Evolutionary conservation across 2,888 invertebrate genomes (phyloP), one percentile per base, ranked within the genome.

Genomic region (Cyclophora punctaria): DNA sequence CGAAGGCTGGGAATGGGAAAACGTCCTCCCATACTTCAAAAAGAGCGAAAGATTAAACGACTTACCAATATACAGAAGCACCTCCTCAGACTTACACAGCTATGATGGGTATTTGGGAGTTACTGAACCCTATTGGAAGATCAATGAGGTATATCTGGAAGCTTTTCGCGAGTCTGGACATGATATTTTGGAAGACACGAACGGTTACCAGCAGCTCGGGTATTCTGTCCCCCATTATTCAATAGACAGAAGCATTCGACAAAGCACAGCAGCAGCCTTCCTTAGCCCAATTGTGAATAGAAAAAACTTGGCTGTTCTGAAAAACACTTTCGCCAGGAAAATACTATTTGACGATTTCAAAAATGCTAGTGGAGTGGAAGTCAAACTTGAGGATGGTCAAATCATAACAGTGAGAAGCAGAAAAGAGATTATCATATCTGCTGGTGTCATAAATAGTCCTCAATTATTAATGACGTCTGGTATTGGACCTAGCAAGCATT

Each of bases 391-490:
- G 4, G 47, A 53, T 46, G 53, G 59, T 20, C 37, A 52, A 50
- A 50, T 58, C 7, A 46, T 51, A 7, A 34, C 41, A 52, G n/a
- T 74, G 2, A 56, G 45, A 20, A 64, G 73, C 33, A 58, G 6
- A 0, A 73, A 63, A 52, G 78, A 77, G 60, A 62, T 77, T 0
- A 70, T 80, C 44, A 37, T 78, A 5, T 76, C 75, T 6, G 76
- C 73, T 7, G 80, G 80, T 4, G 58, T 71, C 7, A 57, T 75
- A 0, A 72, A 70, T 37, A 72, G 67, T 45, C 75, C 78, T n/a
- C 68, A 78, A 55, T 46, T 80, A 6, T 48, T 80, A 6, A 75
- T 80, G 75, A 44, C 73, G 3, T 79, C 78, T 0, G 78, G 79
- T 3, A 62, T 80, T 5, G 79, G 79, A 3, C 78, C 73, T 4